phyloP scores from a whole-genome alignment of 2,797 vertebrate species.

The Pyrocephalus nanus region DNA sequence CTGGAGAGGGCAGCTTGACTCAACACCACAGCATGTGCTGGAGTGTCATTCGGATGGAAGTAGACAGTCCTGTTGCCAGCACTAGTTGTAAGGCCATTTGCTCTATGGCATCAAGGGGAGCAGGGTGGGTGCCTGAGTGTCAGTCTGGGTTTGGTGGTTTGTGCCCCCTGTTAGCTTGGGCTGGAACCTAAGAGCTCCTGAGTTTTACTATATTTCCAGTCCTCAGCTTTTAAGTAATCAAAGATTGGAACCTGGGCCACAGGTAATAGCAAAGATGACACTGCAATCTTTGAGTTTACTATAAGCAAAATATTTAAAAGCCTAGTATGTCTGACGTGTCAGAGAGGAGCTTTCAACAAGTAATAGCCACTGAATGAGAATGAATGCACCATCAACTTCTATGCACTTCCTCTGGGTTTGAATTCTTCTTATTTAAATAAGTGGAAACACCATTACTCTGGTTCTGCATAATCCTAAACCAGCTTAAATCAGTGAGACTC shows the following conservation, averaged over 20 bases:
- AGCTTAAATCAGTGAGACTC: not conserved
- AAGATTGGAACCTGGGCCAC: not conserved
- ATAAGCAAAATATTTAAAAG: not conserved
- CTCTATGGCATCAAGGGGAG: not conserved
- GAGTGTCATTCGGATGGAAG: not conserved
- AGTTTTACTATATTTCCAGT: not conserved
- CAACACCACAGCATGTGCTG: not conserved
- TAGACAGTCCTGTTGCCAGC: not conserved
- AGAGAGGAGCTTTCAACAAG: not conserved
- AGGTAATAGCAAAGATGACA: not conserved
- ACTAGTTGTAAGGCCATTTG: not conserved
- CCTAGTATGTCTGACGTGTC: not conserved
- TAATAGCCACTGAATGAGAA: not conserved
- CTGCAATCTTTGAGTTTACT: not conserved
- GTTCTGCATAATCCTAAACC: not conserved
- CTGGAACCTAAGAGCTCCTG: not conserved
- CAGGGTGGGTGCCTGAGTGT: fast-evolving
- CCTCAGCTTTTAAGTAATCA: not conserved
- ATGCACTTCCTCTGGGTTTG: not conserved
- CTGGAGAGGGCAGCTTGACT: not conserved
- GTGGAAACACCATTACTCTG: not conserved
- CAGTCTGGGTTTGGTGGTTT: not conserved
- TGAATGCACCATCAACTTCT: not conserved
- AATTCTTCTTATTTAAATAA: not conserved
- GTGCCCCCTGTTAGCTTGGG: not conserved